A percentile compares a stretch with the other conserved stretches of the same genome.
phyloP scores from a whole-genome alignment of 2,113 vertebrate species.

The Bos indicus region DNA sequence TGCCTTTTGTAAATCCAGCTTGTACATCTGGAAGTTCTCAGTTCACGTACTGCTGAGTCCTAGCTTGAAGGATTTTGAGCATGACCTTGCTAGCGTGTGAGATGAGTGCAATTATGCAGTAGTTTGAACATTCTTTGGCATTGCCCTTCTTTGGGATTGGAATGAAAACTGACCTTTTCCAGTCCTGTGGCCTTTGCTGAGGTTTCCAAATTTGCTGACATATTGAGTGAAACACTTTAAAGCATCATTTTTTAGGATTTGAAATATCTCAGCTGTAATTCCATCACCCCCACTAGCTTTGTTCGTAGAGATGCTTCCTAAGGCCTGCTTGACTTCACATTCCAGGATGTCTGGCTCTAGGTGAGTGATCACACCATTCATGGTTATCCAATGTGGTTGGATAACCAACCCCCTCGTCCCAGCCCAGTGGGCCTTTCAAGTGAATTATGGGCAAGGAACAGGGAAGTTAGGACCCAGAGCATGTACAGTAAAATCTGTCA shows the following conservation, averaged over 20 bases:
- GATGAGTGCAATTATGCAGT: background rate
- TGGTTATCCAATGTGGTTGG: background rate
- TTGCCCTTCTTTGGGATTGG: background rate
- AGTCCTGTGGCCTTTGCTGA: background rate
- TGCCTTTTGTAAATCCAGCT: background rate
- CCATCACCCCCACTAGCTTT: background rate
- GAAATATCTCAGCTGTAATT: background rate
- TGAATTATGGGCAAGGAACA: background rate
- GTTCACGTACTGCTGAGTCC: background rate
- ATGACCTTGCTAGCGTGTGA: background rate
- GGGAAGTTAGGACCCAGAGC: background rate
- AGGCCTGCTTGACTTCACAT: background rate
- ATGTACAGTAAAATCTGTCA: background rate
- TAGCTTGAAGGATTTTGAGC: background rate
- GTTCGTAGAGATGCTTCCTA: background rate
- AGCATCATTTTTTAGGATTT: background rate
- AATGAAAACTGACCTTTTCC: background rate
- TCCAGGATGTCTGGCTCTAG: background rate
- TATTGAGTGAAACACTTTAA: background rate
- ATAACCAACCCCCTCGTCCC: accelerated
- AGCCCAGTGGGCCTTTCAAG: background rate
- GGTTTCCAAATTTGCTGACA: background rate
- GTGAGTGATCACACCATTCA: background rate
- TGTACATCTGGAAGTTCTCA: background rate
- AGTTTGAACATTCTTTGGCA: background rate